Evolutionary conservation across 1,140 invertebrate species (phyloP), one percentile per base, ranked within the genome.

Genomic region (Pogonus chalceus): DNA sequence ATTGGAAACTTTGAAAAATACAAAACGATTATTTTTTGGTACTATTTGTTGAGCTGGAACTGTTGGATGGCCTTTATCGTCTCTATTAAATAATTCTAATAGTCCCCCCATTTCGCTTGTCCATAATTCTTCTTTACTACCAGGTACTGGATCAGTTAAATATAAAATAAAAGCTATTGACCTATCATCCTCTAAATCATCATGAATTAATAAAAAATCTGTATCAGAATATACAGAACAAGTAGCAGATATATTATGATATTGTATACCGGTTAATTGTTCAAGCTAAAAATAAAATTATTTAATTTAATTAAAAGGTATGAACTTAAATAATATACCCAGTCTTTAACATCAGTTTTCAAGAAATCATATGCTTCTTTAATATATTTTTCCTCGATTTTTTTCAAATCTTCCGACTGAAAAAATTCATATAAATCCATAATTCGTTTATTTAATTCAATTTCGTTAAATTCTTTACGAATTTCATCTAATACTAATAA

Each of bases 371-470:
- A 78, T 26, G 83, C 69, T 20, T 66, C 62, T 58, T 69, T 68
- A 26, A 82, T 72, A 60, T 74, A 71, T 37, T 74, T 59, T 70
- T 73, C 61, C 73, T 77, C 23, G 20, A 82, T 61, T 52, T 76
- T 75, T 4, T 72, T 75, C 20, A 87, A 66, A 62, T 86, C 84
- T 10, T 70, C 71, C 2, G 81, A 83, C 64, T 84, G 82, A 55
- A 83, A 79, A 64, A 85, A 85, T 65, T 85, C 81, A 62, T 84
- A 86, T 0, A 87, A 65, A 58, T 87, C 84, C 73, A 83, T 79
- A 54, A 76, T 79, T 54, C 81, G 77, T 23, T 74, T 69, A 22
- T 74, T 77, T 77, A 80, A 83, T 23, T 80, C 73, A n/a, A 83
- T 60, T n/a, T 79, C 72, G 56, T 80, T 79, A 64, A 83, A 76